These are phyloP conservation scores for Eueremaeus valkanovi DNA, from an alignment of 2,888 invertebrate genomes.

Conservation along the genomic window DNA sequence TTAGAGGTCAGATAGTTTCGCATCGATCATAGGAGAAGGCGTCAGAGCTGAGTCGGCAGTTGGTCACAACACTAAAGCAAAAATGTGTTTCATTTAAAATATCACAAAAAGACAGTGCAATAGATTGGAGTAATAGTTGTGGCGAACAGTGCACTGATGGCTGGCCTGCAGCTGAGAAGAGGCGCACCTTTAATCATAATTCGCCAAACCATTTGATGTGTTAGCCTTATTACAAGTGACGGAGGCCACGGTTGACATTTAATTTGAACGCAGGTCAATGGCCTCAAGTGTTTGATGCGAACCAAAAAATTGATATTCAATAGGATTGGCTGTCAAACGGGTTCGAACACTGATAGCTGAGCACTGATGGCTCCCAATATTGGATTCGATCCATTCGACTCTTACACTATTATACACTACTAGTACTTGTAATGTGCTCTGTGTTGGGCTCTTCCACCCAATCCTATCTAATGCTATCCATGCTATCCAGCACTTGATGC, in stretches of 20 bases:
- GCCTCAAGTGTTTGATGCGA: slow-evolving; percentile 5
- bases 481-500: too few species aligned
- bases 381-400: not conserved
- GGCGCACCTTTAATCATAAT: slow-evolving; percentile 26
- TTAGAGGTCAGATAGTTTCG: slow-evolving; percentile 13
- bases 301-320: slow-evolving; percentile 23
- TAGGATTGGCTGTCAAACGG: slow-evolving; percentile 26
- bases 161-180: slow-evolving; percentile 29
- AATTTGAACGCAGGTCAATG: slow-evolving; percentile 20
- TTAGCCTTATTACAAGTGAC: slow-evolving; percentile 25
- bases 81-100: slow-evolving; percentile 22
- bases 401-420: slow-evolving; percentile 26
- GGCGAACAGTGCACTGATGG: slow-evolving; percentile 9
- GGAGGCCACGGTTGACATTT: slow-evolving; percentile 30
- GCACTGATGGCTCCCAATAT: slow-evolving; percentile 1
- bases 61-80: slow-evolving; percentile 16
- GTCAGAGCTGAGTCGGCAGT: slow-evolving; percentile 22
- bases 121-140: slow-evolving; percentile 24
- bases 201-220: slow-evolving; percentile 26
- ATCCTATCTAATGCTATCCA: too few species aligned
- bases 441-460: too few species aligned
- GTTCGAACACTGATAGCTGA: slow-evolving; percentile 1
- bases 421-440: too few species aligned
- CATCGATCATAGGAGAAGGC: slow-evolving; percentile 23
- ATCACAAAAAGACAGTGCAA: slow-evolving; percentile 24